A percentile compares a stretch with the other conserved stretches of the same genome.
Conservation (phyloP, 2,888 invertebrate species). For the Itoplectis maculator region DNA sequence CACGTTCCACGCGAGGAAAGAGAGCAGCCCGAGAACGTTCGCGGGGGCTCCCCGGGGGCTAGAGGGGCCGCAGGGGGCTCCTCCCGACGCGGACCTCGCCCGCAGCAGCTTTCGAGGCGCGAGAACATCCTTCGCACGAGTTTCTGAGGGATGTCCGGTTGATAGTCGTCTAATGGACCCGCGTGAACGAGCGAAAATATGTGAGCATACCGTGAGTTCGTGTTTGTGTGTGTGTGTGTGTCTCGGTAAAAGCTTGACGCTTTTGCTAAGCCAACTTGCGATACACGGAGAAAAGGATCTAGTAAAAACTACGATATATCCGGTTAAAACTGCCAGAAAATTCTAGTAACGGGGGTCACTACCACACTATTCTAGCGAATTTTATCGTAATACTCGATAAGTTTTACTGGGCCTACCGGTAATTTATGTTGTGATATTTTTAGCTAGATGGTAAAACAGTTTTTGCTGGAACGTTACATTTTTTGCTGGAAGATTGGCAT, state of each 20-base stretch:
- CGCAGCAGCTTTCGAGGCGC: neutral
- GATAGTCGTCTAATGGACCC: constrained; percentile 33
- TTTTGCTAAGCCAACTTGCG: constrained; percentile 46
- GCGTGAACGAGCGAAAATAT: constrained; percentile 17
- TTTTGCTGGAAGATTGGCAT: too few relatives aligned
- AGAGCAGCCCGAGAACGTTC: neutral
- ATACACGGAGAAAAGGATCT: constrained; percentile 53
- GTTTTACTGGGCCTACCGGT: too few relatives aligned
- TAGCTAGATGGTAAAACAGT: too few relatives aligned
- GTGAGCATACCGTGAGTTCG: neutral
- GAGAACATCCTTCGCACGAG: constrained; percentile 11
- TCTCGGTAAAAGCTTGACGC: constrained; percentile 25
- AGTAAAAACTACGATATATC: too few relatives aligned
- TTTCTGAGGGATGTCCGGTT: constrained; percentile 21
- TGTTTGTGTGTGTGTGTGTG: constrained; percentile 6
- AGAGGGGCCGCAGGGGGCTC: too few relatives aligned
- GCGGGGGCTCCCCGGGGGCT: constrained; percentile 1
- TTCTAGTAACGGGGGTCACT: too few relatives aligned
- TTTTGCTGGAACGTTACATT: too few relatives aligned
- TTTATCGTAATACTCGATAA: too few relatives aligned
- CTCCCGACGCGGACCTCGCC: constrained; percentile 28
- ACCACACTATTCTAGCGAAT: too few relatives aligned
- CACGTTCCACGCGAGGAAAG: constrained; percentile 69
- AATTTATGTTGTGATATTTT: too few relatives aligned
- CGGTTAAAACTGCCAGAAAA: too few relatives aligned